A percentile compares a stretch with the other conserved stretches of the same genome.
Evolutionary conservation across 2,113 vertebrate genomes (phyloP).

Genomic region (Pygoscelis adeliae): DNA sequence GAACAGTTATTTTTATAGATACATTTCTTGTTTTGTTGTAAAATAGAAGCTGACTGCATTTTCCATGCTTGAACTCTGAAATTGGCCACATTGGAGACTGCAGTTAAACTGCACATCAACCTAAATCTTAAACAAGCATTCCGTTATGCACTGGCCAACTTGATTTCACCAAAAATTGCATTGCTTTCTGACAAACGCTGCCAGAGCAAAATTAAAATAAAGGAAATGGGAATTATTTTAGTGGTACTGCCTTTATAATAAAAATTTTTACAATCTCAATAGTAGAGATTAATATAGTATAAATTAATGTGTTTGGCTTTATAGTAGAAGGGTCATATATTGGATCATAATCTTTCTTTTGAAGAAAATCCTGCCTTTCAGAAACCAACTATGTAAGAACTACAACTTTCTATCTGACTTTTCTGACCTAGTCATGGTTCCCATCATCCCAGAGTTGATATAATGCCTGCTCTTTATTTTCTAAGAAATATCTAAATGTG

Average conservation of each 20-base stretch:
- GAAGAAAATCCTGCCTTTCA: background rate
- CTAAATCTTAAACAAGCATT: background rate
- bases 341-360: background rate
- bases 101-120: background rate
- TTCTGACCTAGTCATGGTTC: background rate
- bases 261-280: background rate
- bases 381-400: background rate
- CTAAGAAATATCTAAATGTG: background rate
- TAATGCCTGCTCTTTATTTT: background rate
- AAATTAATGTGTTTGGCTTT: background rate
- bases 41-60: background rate
- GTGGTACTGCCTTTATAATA: background rate
- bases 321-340: background rate
- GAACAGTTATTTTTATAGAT: background rate
- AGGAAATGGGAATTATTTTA: background rate
- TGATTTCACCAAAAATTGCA: background rate
- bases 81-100: background rate
- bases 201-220: conserved; percentile 3
- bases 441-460: background rate
- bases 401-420: background rate
- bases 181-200: background rate
- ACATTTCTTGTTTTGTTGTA: background rate
- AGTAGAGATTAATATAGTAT: background rate
- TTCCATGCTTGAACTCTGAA: background rate
- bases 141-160: background rate